These are phyloP conservation scores for Agrotis ipsilon DNA, from an alignment of 2,888 invertebrate species.

Conservation along the genomic window DNA sequence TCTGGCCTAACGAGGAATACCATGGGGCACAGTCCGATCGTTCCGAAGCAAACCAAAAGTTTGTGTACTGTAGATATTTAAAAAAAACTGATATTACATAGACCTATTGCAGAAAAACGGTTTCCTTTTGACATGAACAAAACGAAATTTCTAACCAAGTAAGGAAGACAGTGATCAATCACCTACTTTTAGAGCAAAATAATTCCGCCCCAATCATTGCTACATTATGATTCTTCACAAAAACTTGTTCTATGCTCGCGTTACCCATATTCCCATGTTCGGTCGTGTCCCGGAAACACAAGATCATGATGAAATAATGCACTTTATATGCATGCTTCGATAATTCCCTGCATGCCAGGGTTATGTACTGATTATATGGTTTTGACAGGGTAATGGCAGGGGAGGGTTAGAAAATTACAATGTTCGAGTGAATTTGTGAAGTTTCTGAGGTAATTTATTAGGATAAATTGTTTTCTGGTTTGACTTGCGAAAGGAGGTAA, in stretches of 20 bases:
- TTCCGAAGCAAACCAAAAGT: neutral
- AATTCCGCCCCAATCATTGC: constrained; percentile 29
- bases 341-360: constrained; percentile 33
- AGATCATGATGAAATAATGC: constrained; percentile 47
- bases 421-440: constrained; percentile 53
- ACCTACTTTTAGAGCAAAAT: constrained; percentile 19
- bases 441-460: constrained; percentile 40
- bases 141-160: constrained; percentile 23
- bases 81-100: neutral
- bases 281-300: constrained; percentile 62
- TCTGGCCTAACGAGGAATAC: no score
- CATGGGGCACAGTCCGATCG: no score
- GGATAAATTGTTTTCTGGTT: constrained; percentile 44
- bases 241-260: constrained; percentile 55
- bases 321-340: constrained; percentile 44
- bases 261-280: constrained; percentile 34
- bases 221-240: constrained; percentile 26
- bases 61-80: neutral
- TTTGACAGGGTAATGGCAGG: constrained; percentile 58
- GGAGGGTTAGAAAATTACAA: constrained; percentile 46
- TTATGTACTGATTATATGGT: constrained; percentile 47
- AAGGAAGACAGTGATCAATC: constrained; percentile 35
- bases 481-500: constrained; percentile 20
- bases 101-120: neutral
- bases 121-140: constrained; percentile 19